Conservation (phyloP, 1,140 invertebrate genomes). For the Heliconius hewitsoni region DNA sequence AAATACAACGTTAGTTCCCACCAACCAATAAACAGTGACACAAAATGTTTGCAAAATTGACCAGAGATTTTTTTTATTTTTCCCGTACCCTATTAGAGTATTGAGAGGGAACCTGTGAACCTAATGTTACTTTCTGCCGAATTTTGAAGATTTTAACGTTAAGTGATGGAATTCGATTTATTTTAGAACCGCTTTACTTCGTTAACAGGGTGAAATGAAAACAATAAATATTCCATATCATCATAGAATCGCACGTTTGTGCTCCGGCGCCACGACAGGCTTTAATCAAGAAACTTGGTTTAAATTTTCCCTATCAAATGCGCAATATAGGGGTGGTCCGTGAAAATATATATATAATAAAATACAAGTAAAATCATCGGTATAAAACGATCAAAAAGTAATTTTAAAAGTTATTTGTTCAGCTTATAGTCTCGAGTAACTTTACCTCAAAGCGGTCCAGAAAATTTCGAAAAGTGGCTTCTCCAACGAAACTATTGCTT, state of each 20-base stretch:
- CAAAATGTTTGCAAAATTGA: no score
- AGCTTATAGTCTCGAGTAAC: constrained; percentile 15
- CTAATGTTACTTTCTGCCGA: neutral
- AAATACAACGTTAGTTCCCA: no score
- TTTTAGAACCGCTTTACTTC: neutral
- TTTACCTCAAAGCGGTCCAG: constrained; percentile 21
- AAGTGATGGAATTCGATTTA: neutral
- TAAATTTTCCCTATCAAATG: no score
- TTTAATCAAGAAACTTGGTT: no score
- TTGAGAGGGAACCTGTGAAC: neutral
- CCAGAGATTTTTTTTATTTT: no score
- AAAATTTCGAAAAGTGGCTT: constrained; percentile 16
- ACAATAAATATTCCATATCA: neutral
- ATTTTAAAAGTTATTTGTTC: constrained; percentile 17
- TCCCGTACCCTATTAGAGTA: no score
- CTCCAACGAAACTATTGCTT: constrained; percentile 18
- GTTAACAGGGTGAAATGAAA: neutral
- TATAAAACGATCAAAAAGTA: constrained; percentile 11
- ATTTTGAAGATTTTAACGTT: neutral
- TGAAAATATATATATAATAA: neutral
- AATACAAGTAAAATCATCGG: constrained; percentile 1
- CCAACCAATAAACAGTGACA: no score
- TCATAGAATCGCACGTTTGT: no score
- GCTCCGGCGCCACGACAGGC: neutral
- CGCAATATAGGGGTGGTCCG: neutral